Evolutionary conservation across 1,140 invertebrate genomes (phyloP), one percentile per base, ranked within the genome.

Genomic region (Drosophila orosa): DNA sequence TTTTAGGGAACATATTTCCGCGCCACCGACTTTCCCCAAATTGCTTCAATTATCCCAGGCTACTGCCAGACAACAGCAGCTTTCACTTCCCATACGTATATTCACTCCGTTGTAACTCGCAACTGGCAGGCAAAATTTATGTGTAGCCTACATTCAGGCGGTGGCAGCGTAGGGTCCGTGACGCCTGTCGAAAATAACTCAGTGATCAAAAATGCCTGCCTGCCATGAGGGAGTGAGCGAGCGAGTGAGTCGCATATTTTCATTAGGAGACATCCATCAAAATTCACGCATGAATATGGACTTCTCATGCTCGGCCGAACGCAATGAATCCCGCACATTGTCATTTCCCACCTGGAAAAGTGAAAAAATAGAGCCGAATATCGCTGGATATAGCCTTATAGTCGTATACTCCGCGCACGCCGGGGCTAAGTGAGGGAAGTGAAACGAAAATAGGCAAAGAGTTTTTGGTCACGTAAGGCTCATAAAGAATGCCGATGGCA

Each of bases 381-480:
- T 71, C 48, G 48, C 48, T 78, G 74, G 57, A 75, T 67, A 72
- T 63, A 63, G 31, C 17, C 37, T 45, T 45, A 45, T 45, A 45
- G 44, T 45, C 44, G 47, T 37, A 52, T 56, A 31, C 29, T 24
- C 15, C 17, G 37, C 40, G 37, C 19, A 3, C 7, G n/a, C n/a
- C 5, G 44, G 48, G 48, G 40, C 8, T 24, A 45, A 48, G 24
- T 29, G 19, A 13, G 12, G 22, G n/a, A 48, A 39, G n/a, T 31
- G 27, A 25, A 63, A 45, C 24, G 42, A 58, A 79, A 76, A 62
- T 73, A 67, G 63, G 63, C 78, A 85, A 85, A 85, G 82, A 81
- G 82, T 85, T 86, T 86, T 77, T 85, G 78, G 82, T 85, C 82
- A 85, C 82, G 82, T 86, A 74, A 85, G 78, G 60, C 82, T 56